Percentiles rank a stretch among this genome's conserved stretches.
phyloP scores from a whole-genome alignment of 2,888 invertebrate genomes.

The Hirtodrosophila duncani region DNA sequence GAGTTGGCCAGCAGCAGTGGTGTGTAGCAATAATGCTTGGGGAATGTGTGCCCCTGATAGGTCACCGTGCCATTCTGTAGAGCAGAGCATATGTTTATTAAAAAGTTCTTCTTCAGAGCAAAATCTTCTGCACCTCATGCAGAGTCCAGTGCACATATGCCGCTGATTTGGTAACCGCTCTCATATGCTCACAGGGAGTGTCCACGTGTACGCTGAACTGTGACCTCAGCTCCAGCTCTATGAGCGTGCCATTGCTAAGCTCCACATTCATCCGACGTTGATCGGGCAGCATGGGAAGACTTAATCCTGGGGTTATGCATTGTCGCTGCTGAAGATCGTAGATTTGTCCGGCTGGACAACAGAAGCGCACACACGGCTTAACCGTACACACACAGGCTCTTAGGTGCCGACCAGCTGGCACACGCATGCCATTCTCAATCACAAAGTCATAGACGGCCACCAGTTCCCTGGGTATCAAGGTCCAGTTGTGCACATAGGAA shows the following conservation, averaged over 20 bases:
- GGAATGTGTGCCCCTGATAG: constrained; percentile 51
- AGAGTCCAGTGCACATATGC: constrained; percentile 49
- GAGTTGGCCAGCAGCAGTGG: constrained; percentile 32
- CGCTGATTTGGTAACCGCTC: constrained; percentile 37
- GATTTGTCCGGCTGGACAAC: constrained; percentile 63
- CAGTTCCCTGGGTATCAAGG: constrained; percentile 63
- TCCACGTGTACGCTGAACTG: constrained; percentile 56
- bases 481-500: constrained; percentile 69
- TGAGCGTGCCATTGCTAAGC: constrained; percentile 43
- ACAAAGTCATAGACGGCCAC: constrained; percentile 71
- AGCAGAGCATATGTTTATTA: neutral
- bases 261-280: constrained; percentile 39
- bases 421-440: constrained; percentile 59
- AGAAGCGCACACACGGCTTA: constrained; percentile 75
- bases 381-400: constrained; percentile 76
- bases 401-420: constrained; percentile 57
- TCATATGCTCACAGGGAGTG: constrained; percentile 67
- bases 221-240: constrained; percentile 21
- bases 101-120: too few relatives aligned
- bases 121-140: constrained; percentile 35
- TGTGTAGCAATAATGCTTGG: constrained; percentile 66
- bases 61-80: constrained; percentile 64
- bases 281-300: neutral
- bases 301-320: constrained; percentile 22
- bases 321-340: constrained; percentile 45